Evolutionary conservation across 2,888 invertebrate species (phyloP), one percentile per base, ranked within the genome.

Genomic region (Galerucella calmariensis): DNA sequence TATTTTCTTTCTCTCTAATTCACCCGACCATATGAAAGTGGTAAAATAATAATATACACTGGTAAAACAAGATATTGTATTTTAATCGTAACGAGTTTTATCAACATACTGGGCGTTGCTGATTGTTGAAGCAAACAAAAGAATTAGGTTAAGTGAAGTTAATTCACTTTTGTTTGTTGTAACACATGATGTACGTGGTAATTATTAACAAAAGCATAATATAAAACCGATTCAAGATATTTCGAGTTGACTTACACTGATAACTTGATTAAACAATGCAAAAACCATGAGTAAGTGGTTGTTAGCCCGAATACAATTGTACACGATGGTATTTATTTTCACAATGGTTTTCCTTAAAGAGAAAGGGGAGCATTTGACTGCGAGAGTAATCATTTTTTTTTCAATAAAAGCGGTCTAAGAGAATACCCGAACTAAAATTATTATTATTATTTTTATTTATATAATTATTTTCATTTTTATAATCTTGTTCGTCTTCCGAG

Each of bases 201-300:
- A 56, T 56, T 56, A 56, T 16, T 16, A 56, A 56, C 53, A 53
- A 53, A 48, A 48, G 14, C 20, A 56, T 56, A 56, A 56, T 16
- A 20, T 16, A 56, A 20, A 16, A 56, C 56, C 16, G 16, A 16
- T 56, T 56, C 20, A 20, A 56, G 16, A 56, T 56, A 56, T 56
- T 10, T 56, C 56, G 20, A 10, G 20, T 56, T 56, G 16, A 56
- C 20, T 56, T 16, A 20, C 16, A 56, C 56, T 56, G 16, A 56
- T 56, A 56, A 20, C 56, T 10, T 56, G 56, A 10, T 56, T 56
- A 56, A 16, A 56, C 56, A 56, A 56, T 56, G 56, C n/a, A 56
- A 53, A 56, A 56, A 56, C n/a, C 51, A n/a, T n/a, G 14, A n/a
- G 9, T 20, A 56, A 16, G 20, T 16, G 20, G 11, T 56, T 16